Percentiles rank a stretch among this genome's conserved stretches.
Evolutionary conservation across 92 coral and sea anemone species (phyloP).

Genomic region (Epizoanthus illoricatus): DNA sequence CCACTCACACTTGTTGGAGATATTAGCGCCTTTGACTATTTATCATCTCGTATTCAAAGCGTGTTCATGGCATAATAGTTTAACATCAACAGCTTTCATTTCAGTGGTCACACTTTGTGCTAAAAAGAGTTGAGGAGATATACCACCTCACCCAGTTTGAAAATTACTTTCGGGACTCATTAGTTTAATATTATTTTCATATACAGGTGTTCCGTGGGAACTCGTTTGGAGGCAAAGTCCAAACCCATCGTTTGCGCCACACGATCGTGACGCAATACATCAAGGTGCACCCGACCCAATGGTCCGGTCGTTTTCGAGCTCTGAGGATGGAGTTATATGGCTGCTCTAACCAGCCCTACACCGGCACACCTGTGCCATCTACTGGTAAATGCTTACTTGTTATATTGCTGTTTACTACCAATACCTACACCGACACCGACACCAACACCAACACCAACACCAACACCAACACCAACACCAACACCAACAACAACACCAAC

Average conservation of each 20-base stretch:
- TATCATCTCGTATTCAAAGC: too few species aligned
- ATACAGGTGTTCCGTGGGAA: constrained; percentile 54
- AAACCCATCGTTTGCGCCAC: constrained; percentile 47
- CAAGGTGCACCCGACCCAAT: constrained; percentile 55
- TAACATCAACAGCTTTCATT: too few species aligned
- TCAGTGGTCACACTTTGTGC: too few species aligned
- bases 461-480: too few species aligned
- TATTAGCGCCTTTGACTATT: too few species aligned
- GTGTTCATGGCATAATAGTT: too few species aligned
- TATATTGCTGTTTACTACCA: background rate
- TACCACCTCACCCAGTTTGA: too few species aligned
- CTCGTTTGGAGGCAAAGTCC: background rate
- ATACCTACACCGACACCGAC: too few species aligned
- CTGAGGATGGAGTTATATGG: constrained; percentile 79
- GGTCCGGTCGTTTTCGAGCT: constrained; percentile 44
- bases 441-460: too few species aligned
- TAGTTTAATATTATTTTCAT: background rate
- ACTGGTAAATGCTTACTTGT: background rate
- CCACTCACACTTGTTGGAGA: too few species aligned
- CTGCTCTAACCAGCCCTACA: constrained; percentile 54
- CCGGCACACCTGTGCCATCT: background rate
- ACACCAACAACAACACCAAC: too few species aligned
- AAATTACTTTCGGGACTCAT: background rate
- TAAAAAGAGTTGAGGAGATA: too few species aligned
- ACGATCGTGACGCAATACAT: constrained; percentile 50